These are phyloP conservation scores for Aurelia aurita DNA, from an alignment of 30 jellyfish, hydroid and myxozoan species.

Conservation along the genomic window DNA sequence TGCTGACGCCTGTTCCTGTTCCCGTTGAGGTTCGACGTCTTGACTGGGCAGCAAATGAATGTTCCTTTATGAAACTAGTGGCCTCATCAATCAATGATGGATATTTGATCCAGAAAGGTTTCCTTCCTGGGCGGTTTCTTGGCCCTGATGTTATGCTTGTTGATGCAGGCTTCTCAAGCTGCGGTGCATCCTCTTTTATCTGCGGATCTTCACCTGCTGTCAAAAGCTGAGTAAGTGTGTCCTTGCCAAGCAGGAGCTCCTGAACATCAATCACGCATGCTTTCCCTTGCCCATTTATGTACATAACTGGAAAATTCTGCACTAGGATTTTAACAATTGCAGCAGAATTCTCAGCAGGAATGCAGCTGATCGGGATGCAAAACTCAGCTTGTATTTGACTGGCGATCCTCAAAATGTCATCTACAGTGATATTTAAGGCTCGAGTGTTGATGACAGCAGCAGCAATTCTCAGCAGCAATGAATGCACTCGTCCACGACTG, in stretches of 20 bases:
- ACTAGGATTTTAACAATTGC: not conserved
- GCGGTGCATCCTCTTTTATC: not conserved
- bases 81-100: not conserved
- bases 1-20: slow-evolving; percentile 19
- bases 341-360: not conserved
- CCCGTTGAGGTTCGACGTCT: slow-evolving; percentile 9
- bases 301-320: not conserved
- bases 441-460: not conserved
- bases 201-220: not conserved
- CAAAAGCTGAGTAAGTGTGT: not conserved
- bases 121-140: not conserved
- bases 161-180: not conserved
- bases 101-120: not conserved
- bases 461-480: not conserved
- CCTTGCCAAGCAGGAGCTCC: not conserved
- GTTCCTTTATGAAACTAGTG: not conserved
- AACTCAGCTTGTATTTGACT: not conserved
- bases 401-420: slow-evolving; percentile 4
- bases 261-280: not conserved
- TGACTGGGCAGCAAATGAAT: not conserved
- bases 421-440: not conserved
- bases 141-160: not conserved
- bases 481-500: slow-evolving; percentile 1
- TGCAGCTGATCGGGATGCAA: not conserved
- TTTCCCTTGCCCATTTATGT: not conserved